phyloP scores from a whole-genome alignment of 2,888 invertebrate species.

The Magallana nippona region DNA sequence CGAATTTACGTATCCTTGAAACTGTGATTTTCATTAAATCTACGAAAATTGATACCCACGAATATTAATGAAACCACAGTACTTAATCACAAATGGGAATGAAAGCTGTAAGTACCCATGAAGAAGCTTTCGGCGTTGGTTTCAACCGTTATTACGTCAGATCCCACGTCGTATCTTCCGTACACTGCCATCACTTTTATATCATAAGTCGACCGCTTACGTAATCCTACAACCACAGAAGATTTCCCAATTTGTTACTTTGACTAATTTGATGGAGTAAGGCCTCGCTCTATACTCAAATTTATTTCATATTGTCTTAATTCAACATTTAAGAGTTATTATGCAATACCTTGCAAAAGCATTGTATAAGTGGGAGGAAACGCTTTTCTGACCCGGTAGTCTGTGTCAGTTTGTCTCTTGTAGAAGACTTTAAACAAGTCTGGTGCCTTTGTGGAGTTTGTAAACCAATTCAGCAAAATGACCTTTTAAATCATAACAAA shows the following conservation, averaged over 20 bases:
- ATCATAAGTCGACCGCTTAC: not conserved
- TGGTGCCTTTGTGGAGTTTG: not conserved
- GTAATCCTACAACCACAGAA: not conserved
- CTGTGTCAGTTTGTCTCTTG: not conserved
- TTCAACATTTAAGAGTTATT: too few relatives aligned
- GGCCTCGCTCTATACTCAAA: too few relatives aligned
- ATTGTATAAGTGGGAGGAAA: not conserved
- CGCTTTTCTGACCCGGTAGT: not conserved
- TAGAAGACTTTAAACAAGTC: not conserved
- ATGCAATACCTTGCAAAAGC: not conserved
- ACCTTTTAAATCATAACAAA: not conserved
- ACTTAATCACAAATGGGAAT: not conserved
- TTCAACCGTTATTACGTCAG: not conserved
- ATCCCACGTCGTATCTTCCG: not conserved
- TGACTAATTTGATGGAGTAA: too few relatives aligned
- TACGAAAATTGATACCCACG: too few relatives aligned
- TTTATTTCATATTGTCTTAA: too few relatives aligned
- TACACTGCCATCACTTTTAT: not conserved
- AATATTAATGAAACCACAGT: too few relatives aligned
- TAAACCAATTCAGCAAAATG: not conserved
- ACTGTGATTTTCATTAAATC: too few relatives aligned
- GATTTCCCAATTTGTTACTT: not conserved
- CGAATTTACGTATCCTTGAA: too few relatives aligned
- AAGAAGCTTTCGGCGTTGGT: not conserved
- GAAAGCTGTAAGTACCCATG: not conserved